Evolutionary conservation across 2,797 vertebrate species (phyloP).

Genomic region (Mormyrus hasselquistii): DNA sequence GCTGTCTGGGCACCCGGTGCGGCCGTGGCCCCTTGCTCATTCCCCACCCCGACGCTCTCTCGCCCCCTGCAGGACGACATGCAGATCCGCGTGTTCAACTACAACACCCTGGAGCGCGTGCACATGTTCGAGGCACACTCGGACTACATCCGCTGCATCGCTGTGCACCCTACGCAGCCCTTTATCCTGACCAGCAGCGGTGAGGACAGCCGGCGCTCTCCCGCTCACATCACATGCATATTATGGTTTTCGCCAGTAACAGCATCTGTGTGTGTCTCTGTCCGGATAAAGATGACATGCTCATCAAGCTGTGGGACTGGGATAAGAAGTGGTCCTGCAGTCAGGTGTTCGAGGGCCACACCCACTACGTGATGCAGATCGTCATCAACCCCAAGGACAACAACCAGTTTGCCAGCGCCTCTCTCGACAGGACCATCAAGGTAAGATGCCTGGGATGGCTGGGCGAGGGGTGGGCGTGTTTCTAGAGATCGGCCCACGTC

Average conservation of each 20-base stretch:
- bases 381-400: constrained; percentile 98
- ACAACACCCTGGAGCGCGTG: constrained; percentile 93
- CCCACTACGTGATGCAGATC: constrained; percentile 98
- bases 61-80: constrained; percentile 81
- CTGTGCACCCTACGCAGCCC: constrained; percentile 96
- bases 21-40: neutral
- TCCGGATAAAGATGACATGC: constrained; percentile 82
- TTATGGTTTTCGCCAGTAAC: neutral
- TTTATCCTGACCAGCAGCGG: constrained; percentile 97
- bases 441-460: constrained; percentile 49
- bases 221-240: neutral
- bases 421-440: constrained; percentile 94
- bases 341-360: constrained; percentile 97
- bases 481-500: neutral
- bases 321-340: constrained; percentile 98
- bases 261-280: constrained; percentile 6
- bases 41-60: neutral
- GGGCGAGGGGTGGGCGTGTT: neutral
- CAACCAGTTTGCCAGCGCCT: constrained; percentile 97
- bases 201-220: constrained; percentile 45
- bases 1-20: neutral
- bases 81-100: constrained; percentile 97
- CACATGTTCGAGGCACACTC: constrained; percentile 98
- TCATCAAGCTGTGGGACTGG: constrained; percentile 99
- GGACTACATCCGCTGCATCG: constrained; percentile 95